These are phyloP conservation scores for Lasioglossum albipes DNA, from an alignment of 1,140 invertebrate genomes.

Conservation along the genomic window DNA sequence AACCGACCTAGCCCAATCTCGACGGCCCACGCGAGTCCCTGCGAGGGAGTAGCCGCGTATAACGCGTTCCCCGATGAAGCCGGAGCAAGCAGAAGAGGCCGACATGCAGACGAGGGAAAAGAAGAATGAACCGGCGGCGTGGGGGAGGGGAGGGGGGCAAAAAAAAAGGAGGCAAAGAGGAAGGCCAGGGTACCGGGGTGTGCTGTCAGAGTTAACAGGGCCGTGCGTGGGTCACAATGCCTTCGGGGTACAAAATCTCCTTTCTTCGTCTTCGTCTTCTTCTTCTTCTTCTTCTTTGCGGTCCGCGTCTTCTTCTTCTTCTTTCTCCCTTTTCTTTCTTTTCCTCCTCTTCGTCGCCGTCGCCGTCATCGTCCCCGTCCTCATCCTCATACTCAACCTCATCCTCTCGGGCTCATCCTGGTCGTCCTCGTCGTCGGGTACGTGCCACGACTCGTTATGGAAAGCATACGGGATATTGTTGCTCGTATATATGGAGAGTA, in stretches of 20 bases:
- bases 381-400: constrained; percentile 1
- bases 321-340: neutral
- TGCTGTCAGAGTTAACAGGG: constrained; percentile 69
- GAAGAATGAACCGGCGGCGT: constrained; percentile 9
- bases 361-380: neutral
- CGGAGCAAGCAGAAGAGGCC: constrained; percentile 24
- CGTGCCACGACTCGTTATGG: constrained; percentile 71
- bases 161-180: constrained; percentile 30
- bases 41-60: constrained; percentile 64
- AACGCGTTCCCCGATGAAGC: constrained; percentile 60
- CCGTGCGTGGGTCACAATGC: constrained; percentile 77
- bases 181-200: constrained; percentile 28
- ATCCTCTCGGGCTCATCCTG: neutral
- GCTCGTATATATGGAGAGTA: constrained; percentile 69
- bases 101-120: constrained; percentile 18
- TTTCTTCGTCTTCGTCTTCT: constrained; percentile 27
- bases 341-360: neutral
- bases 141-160: neutral
- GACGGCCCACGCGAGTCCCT: constrained; percentile 61
- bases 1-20: constrained; percentile 74
- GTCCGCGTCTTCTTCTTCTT: constrained; percentile 39
- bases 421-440: constrained; percentile 24
- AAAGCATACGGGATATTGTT: constrained; percentile 70
- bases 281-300: neutral
- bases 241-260: constrained; percentile 56